Base-by-base conservation (phyloP, 2,113 vertebrate genomes). In the Syngnathus floridae region DNA sequence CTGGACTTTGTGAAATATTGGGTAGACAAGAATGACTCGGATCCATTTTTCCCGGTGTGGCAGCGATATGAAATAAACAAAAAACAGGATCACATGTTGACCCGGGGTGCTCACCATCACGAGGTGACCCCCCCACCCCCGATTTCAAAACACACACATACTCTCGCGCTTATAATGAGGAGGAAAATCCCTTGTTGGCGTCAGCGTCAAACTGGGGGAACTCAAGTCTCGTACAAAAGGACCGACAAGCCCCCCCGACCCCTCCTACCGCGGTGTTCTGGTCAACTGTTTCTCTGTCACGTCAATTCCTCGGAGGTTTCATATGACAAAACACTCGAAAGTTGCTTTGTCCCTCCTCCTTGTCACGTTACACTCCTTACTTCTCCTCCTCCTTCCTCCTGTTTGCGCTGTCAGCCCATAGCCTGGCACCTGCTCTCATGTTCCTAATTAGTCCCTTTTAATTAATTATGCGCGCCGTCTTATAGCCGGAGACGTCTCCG, bases 391-490 rank as follows among this genome's bases (percentile, higher is more conserved):
- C 35, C 90, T 84, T 91, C 90, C 88, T 81, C 86, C 89, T 91
- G 88, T 91, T 90, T 90, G 86, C 84, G 88, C 91, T 93, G 92
- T 93, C 92, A 93, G 89, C 89, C 89, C 90, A 87, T 90, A 92
- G 91, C 89, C 83, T 91, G 88, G 90, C 93, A 93, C 91, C 90
- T 94, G 93, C 91, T 92, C 92, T 93, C 92, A 90, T 91, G 88
- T 94, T 92, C 89, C 92, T 94, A 93, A 94, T 94, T 94, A 95
- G 93, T 93, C 90, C 90, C 87, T 89, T 92, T 92, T 94, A 92
- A 93, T 94, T 95, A 93, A 94, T 92, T 86, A 93, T 93, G 93
- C 93, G 89, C 92, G 85, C 90, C 87, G 75, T 38, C 76, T 91
- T 90, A 86, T 85, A 88, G 83, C 82, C 79, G 77, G 81, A 73